A percentile compares a stretch with the other conserved stretches of the same genome.
Conservation (phyloP, 2,888 invertebrate genomes). For the Clitarchus hookeri region DNA sequence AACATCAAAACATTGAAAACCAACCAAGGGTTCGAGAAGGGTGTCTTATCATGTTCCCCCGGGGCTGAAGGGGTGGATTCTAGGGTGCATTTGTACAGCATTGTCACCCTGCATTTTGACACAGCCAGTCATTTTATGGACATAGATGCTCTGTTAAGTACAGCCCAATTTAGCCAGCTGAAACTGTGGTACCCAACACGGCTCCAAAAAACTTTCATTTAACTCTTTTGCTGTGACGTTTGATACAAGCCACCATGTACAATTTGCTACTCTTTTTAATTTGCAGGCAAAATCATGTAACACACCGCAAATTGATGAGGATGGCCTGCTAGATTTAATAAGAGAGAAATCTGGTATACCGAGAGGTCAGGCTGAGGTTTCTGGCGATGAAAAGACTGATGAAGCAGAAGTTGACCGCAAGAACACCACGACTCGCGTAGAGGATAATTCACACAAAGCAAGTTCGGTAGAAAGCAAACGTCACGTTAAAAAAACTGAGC, state of each 20-base stretch:
- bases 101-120: too few relatives aligned
- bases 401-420: neutral
- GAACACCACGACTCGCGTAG: slow-evolving; percentile 29
- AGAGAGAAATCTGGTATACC: slow-evolving; percentile 53
- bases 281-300: slow-evolving; percentile 64
- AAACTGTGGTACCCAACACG: too few relatives aligned
- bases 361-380: slow-evolving; percentile 26
- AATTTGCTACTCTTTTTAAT: neutral
- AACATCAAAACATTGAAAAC: too few relatives aligned
- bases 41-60: too few relatives aligned
- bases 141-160: too few relatives aligned
- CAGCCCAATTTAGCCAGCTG: too few relatives aligned
- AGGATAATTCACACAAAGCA: neutral
- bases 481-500: neutral
- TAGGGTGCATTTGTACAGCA: too few relatives aligned
- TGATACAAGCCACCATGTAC: neutral
- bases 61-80: too few relatives aligned
- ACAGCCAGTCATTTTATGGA: too few relatives aligned
- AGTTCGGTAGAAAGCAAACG: neutral
- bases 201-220: neutral
- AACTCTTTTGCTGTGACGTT: neutral
- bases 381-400: neutral
- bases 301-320: slow-evolving; percentile 78
- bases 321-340: slow-evolving; percentile 81
- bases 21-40: too few relatives aligned